Conservation (phyloP, 2,888 invertebrate species). For the Calameuta filiformis region DNA sequence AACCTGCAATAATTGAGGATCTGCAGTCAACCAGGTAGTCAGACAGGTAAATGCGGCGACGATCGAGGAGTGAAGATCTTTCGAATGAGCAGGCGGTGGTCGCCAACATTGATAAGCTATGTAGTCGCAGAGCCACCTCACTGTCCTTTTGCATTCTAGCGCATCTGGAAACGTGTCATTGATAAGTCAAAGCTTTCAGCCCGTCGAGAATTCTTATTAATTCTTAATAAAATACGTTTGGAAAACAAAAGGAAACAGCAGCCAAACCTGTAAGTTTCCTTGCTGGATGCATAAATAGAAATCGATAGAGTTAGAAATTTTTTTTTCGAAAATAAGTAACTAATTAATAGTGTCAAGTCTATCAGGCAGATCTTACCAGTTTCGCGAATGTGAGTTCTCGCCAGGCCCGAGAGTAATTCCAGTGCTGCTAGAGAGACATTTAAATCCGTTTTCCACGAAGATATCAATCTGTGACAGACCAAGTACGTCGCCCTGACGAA, state of each 20-base stretch:
- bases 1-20: constrained; percentile 81
- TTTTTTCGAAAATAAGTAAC: constrained; percentile 14
- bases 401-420: constrained; percentile 90
- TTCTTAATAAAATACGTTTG: background rate
- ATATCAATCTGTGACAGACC: constrained; percentile 94
- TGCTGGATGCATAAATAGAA: constrained; percentile 63
- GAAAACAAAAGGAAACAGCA: background rate
- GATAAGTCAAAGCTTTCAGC: background rate
- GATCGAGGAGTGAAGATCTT: constrained; percentile 93
- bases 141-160: constrained; percentile 89
- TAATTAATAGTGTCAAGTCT: background rate
- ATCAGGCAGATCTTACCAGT: constrained; percentile 74
- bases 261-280: constrained; percentile 69
- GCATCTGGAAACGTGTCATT: constrained; percentile 74
- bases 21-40: constrained; percentile 91
- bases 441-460: constrained; percentile 95
- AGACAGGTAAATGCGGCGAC: constrained; percentile 93
- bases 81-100: constrained; percentile 93
- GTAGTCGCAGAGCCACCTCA: constrained; percentile 98
- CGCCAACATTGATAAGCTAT: constrained; percentile 95
- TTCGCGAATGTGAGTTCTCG: constrained; percentile 88
- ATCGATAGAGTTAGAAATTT: constrained; percentile 20
- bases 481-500: constrained; percentile 93
- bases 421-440: constrained; percentile 94
- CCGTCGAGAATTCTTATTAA: background rate